Base-by-base conservation (phyloP, 2,888 invertebrate genomes). In the Leptogaster cylindrica region DNA sequence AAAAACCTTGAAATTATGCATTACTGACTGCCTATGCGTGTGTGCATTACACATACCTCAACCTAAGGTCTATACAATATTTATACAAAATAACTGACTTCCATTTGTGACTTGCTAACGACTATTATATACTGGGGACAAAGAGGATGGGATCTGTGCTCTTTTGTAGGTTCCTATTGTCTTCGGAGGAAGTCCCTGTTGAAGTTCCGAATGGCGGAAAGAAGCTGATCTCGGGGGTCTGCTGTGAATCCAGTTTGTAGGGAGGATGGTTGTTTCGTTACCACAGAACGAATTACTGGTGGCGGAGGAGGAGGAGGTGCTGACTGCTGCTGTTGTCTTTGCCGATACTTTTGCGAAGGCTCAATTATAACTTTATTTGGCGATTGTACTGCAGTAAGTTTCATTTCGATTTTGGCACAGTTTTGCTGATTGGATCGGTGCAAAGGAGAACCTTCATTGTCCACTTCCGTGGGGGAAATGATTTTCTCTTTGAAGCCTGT, bases 191-290 rank as follows among this genome's bases (percentile, higher is more conserved):
- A 75, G 5, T 78, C 75, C 2, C 76, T 77, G 66, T 89, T 88
- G 71, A 90, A 91, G 76, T 84, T 87, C 71, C 89, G 82, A 74
- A 92, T 92, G 14, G 89, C 88, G 55, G 86, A 84, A 77, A 92
- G 80, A 28, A 92, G 81, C 73, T 87, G 84, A 72, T 88, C 86
- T 48, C 90, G 82, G 0, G 88, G 84, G 77, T 90, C 89, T 1
- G 78, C 74, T 48, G 77, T 75, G 16, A 72, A 20, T 14, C 74
- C 66, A 23, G 73, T 70, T 2, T 66, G 36, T 6, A 16, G 46
- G 2, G 8, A 18, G 12, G 20, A 46, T 8, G n/a, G 20, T 46
- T 72, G 72, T 66, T 73, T 72, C 28, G 71, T 68, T 14, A 71
- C 65, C 36, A 73, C 72, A 0, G 72, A 70, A 31, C 72, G 68